Conservation (phyloP, 2,797 vertebrate genomes). For the Tragopan temminckii region DNA sequence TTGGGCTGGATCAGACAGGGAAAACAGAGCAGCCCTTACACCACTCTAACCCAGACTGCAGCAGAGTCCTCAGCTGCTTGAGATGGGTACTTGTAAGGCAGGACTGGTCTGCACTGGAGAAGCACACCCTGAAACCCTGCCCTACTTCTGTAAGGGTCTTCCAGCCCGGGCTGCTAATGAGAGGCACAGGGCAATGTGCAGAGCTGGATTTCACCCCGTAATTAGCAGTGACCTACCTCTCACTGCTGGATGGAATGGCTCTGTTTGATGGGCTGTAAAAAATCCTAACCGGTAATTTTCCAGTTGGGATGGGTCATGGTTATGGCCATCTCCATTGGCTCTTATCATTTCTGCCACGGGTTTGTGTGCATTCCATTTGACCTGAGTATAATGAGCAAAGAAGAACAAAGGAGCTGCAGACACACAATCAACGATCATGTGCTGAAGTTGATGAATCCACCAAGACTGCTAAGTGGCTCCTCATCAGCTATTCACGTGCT, state of each 20-base stretch:
- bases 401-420: slow-evolving; percentile 37
- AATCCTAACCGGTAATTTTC: slow-evolving; percentile 30
- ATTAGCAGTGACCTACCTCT: slow-evolving; percentile 24
- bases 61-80: background rate
- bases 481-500: slow-evolving; percentile 54
- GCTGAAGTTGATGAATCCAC: slow-evolving; percentile 64
- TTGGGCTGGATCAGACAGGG: background rate
- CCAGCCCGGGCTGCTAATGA: background rate
- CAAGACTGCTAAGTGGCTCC: slow-evolving; percentile 55
- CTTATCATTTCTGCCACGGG: background rate
- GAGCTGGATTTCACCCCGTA: slow-evolving; percentile 24
- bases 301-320: slow-evolving; percentile 7
- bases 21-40: background rate
- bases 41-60: background rate
- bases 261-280: slow-evolving; percentile 22
- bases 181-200: background rate
- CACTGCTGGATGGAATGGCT: background rate
- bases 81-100: accelerated
- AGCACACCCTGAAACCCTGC: background rate
- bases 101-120: background rate
- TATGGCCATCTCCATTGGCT: background rate
- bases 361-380: slow-evolving; percentile 49
- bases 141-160: background rate
- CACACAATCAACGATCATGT: slow-evolving; percentile 59
- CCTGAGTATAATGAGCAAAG: slow-evolving; percentile 52